Evolutionary conservation across 2,113 vertebrate genomes (phyloP), one percentile per base, ranked within the genome.

Genomic region (Hiodon alosoides): DNA sequence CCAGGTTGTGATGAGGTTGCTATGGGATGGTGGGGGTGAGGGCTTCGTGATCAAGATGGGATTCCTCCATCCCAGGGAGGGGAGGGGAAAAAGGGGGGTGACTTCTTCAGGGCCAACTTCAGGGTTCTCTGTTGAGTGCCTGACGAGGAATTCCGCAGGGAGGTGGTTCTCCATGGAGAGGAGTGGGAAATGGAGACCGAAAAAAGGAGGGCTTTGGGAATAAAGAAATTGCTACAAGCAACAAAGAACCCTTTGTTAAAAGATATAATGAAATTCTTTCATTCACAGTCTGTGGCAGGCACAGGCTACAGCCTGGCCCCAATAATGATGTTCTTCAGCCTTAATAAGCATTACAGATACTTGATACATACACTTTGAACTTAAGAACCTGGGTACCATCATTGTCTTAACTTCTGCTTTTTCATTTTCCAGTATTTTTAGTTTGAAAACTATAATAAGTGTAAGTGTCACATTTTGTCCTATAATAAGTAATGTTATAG

Each of bases 61-160:
- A 86, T 84, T 82, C 84, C 87, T 87, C 85, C 83, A 84, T 87
- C 86, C 89, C 86, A 90, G 89, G 84, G 87, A 84, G 84, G 82
- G 87, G 83, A 86, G 83, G 76, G 86, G 89, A 74, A 81, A 83
- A 86, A 79, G 80, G 68, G 5, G 47, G 4, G 13, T 51, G 51
- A 31, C 16, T 31, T 31, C 31, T 31, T 31, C 31, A 31, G 31
- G 31, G 31, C 31, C 31, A 31, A 31, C 31, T 31, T 31, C 31
- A 1, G 31, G 31, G 31, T 31, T 31, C 31, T 31, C 31, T 31
- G 31, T 31, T 31, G 88, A 83, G 85, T 86, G 87, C 86, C 83
- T 79, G 69, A 83, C 31, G 81, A 67, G 85, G 83, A 83, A 89
- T 83, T 82, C 85, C 77, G 84, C 81, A 64, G 85, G 81, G 78